Base-by-base conservation (phyloP, 2,888 invertebrate genomes). In the Amitus sp. region DNA sequence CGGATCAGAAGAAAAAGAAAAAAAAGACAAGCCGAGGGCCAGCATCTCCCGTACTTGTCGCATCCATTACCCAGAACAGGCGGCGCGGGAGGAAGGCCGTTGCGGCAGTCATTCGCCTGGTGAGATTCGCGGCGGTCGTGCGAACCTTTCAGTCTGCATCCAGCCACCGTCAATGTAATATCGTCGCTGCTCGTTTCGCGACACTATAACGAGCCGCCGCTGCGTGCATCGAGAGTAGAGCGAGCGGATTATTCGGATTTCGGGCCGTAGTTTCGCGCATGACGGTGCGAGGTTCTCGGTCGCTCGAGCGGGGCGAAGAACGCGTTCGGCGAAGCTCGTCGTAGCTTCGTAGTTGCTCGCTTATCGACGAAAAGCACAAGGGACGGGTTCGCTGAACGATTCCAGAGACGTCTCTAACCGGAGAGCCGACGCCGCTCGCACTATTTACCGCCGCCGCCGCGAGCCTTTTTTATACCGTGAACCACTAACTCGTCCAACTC, bases 141-240 rank as follows among this genome's bases (percentile, higher is more conserved):
- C n/a, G n/a, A n/a, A n/a, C n/a, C n/a, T n/a, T 67, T 78, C 76
- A 78, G 77, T 78, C 73, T 75, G 73, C 74, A 73, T 72, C 69
- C 68, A 75, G 75, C 72, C 73, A 69, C 67, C 74, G 75, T 68
- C 73, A 70, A 70, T 69, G 72, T 69, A 64, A 73, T 56, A 69
- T 71, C 70, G 73, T 52, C 63, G 51, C 66, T 59, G 52, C 48
- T 64, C 58, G 65, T 53, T 45, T 30, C 46, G 52, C 42, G 23
- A 27, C 33, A 40, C 10, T 28, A 42, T 23, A 3, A 23, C 18
- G 34, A 20, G 37, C 23, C 48, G 15, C 2, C 30, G 18, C 12
- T 62, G 50, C 45, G 57, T 60, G 15, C n/a, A n/a, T 46, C 42
- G 51, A 33, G 15, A 37, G 37, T 37, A 12, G 23, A 10, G 37